Conservation (phyloP, 2,888 invertebrate species). For the Cacoxenus indagator region DNA sequence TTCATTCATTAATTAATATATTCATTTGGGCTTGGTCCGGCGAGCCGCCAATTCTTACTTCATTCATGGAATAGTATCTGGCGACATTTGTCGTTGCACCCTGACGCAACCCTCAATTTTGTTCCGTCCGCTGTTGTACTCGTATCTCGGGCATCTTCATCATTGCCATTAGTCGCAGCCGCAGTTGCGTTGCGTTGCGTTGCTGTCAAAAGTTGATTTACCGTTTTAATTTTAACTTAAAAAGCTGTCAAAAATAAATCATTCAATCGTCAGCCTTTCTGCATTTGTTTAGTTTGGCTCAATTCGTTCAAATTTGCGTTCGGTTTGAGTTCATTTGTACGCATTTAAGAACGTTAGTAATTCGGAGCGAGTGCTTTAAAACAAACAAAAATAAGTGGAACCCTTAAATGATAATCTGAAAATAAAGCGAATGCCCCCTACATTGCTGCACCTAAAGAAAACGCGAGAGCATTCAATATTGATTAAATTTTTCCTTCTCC, state of each 20-base stretch:
- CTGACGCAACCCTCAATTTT: too few species aligned
- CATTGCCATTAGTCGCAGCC: neutral
- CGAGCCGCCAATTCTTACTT: neutral
- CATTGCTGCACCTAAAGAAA: too few species aligned
- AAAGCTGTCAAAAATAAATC: constrained; percentile 70
- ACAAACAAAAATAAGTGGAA: neutral
- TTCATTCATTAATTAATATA: neutral
- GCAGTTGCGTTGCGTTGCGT: neutral
- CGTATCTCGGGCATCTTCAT: too few species aligned
- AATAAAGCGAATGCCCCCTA: too few species aligned
- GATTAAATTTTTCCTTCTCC: constrained; percentile 4
- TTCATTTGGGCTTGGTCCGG: too few species aligned
- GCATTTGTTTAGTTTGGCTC: neutral
- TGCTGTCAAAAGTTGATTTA: constrained; percentile 64
- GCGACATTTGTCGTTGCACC: neutral
- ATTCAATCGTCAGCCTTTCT: constrained; percentile 65
- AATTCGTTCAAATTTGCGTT: neutral
- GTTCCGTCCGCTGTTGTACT: too few species aligned
- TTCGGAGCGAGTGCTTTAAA: too few species aligned
- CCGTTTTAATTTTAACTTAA: constrained; percentile 70
- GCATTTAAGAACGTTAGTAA: too few species aligned
- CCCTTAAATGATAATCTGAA: neutral
- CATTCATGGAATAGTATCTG: neutral
- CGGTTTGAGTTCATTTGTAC: neutral
- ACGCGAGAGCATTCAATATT: neutral